Percentiles rank a stretch among this genome's conserved stretches.
Evolutionary conservation across 1,140 invertebrate species (phyloP).

Genomic region (Drosophila pandora): DNA sequence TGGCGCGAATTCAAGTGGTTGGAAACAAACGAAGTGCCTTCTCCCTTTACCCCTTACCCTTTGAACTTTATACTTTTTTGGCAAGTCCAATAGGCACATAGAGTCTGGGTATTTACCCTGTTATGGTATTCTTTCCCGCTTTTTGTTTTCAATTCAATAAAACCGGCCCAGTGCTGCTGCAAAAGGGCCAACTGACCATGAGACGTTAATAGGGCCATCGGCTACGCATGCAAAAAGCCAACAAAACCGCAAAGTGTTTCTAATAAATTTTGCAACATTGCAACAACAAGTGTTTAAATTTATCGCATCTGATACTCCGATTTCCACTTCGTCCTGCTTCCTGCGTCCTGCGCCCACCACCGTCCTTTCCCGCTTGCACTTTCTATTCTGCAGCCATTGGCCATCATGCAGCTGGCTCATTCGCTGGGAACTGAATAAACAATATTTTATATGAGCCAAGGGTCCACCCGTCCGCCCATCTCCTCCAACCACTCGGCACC

Average conservation of each 20-base stretch:
- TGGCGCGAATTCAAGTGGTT: slow-evolving; percentile 70
- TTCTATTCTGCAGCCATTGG: background rate
- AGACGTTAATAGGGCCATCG: slow-evolving; percentile 44
- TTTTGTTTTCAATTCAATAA: slow-evolving; percentile 57
- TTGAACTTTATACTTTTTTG: slow-evolving; percentile 33
- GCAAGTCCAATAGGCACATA: slow-evolving; percentile 10
- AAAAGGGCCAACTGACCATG: slow-evolving; percentile 30
- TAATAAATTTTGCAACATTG: slow-evolving; percentile 77
- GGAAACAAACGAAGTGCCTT: slow-evolving; percentile 31
- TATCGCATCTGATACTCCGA: slow-evolving; percentile 61
- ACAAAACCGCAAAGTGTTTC: slow-evolving; percentile 76
- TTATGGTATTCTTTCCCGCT: background rate
- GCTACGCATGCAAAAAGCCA: slow-evolving; percentile 67
- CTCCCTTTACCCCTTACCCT: slow-evolving; percentile 6
- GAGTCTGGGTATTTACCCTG: background rate
- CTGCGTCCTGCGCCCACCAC: background rate
- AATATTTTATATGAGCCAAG: slow-evolving; percentile 69
- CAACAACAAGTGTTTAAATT: slow-evolving; percentile 82
- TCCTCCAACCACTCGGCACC: slow-evolving; percentile 9
- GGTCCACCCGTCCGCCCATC: slow-evolving; percentile 21
- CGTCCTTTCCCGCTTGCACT: background rate
- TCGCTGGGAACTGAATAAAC: slow-evolving; percentile 57
- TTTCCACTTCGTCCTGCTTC: slow-evolving; percentile 19
- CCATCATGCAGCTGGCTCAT: slow-evolving; percentile 3
- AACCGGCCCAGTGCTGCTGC: slow-evolving; percentile 15